Percentiles rank a stretch among this genome's conserved stretches.
Evolutionary conservation across 2,113 vertebrate species (phyloP).

Genomic region (Danio rerio): DNA sequence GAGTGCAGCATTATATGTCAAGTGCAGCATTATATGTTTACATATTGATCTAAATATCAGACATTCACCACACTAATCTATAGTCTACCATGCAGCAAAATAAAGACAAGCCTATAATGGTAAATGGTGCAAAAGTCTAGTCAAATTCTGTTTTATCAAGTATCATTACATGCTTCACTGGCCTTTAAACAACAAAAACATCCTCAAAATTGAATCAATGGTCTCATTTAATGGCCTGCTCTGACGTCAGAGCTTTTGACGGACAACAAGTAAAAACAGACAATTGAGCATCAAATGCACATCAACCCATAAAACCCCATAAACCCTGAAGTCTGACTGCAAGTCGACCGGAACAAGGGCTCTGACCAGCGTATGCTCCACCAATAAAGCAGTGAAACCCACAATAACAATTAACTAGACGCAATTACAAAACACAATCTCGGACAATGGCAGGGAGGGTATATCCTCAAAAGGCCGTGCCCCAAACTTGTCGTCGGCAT

Average conservation of each 20-base stretch:
- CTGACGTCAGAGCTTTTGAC: constrained; percentile 28
- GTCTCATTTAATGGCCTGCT: constrained; percentile 34
- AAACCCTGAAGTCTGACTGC: neutral
- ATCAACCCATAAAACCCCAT: constrained; percentile 28
- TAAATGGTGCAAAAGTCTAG: neutral
- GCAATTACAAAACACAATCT: constrained; percentile 31
- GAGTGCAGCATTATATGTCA: no score
- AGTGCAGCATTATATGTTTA: no score
- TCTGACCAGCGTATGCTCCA: neutral
- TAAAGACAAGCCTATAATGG: neutral
- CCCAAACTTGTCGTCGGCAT: constrained; percentile 41
- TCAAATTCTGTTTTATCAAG: neutral
- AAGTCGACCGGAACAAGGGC: neutral
- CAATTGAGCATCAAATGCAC: constrained; percentile 32
- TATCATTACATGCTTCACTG: constrained; percentile 17
- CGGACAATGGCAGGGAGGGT: constrained; percentile 36
- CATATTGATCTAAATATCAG: no score
- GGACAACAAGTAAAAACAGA: constrained; percentile 16
- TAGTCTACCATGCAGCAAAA: neutral
- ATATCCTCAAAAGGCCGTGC: constrained; percentile 32
- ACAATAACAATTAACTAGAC: constrained; percentile 27
- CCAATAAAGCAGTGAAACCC: neutral
- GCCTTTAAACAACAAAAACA: constrained; percentile 33
- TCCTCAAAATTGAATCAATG: constrained; percentile 27
- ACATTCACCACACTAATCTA: neutral